Evolutionary conservation across 2,113 vertebrate species (phyloP), one percentile per base, ranked within the genome.

Genomic region (Amblyornis subalaris): DNA sequence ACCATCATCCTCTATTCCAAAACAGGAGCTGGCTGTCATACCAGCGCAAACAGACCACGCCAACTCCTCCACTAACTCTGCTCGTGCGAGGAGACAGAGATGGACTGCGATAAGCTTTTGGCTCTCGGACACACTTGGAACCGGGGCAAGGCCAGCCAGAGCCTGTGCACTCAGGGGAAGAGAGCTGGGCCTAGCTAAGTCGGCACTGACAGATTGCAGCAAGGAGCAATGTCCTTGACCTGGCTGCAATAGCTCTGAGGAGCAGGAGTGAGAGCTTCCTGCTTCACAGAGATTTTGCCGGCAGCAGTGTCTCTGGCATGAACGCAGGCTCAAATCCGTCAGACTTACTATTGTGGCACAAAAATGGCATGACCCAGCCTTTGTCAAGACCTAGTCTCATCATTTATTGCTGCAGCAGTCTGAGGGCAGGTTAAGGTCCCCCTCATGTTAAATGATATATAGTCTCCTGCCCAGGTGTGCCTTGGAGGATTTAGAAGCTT

Each of bases 11-110:
- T 57, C 25, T 91, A 65, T 67, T 94, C 89, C 93, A 92, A 19
- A 93, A 94, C 90, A 89, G 93, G 92, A 95, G 93, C 91, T 82
- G 80, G 48, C 84, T 92, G 61, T 94, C 93, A 91, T 70, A 84
- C 38, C 84, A 87, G 77, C 58, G 47, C 88, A 81, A 60, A 80
- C 44, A 88, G 88, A 73, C 75, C 62, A 89, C 0, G 5, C 82
- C 72, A 88, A 62, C 62, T 93, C 73, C 81, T 89, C 84, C 79
- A 22, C 76, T 72, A 19, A 36, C 70, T 83, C 72, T 19, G 31
- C 55, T 89, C 90, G 81, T 87, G 69, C 0, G 1, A 87, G 86
- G 70, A 94, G 93, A 65, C 74, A 76, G 81, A 92, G 87, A 89
- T 87, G 74, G 84, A 85, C 70, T 76, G 50, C 0, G 29, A 88